Percentiles rank a stretch among this genome's conserved stretches.
These are phyloP conservation scores for Chrysotoxum bicinctum DNA, from an alignment of 2,888 invertebrate species.

Conservation along the genomic window DNA sequence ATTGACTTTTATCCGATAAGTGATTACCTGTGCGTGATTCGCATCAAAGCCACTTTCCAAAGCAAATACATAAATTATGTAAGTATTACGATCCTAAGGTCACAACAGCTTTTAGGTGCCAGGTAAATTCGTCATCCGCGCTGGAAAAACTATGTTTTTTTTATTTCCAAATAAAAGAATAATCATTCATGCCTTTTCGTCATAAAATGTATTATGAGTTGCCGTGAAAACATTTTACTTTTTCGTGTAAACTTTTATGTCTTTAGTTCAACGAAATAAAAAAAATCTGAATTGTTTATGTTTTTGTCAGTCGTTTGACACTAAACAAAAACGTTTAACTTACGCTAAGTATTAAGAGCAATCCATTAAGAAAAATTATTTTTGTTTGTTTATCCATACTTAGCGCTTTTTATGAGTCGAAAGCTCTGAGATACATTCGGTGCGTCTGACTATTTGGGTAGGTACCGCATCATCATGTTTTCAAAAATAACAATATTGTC, in stretches of 20 bases:
- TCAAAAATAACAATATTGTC: constrained; percentile 36
- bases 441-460: constrained; percentile 30
- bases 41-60: too few relatives aligned
- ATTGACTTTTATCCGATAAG: too few relatives aligned
- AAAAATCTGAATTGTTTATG: constrained; percentile 51
- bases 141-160: too few relatives aligned
- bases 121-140: too few relatives aligned
- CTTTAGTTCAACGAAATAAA: neutral
- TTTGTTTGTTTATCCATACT: constrained; percentile 71
- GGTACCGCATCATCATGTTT: constrained; percentile 62
- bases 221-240: neutral
- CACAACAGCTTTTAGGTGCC: too few relatives aligned
- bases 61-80: too few relatives aligned
- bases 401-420: constrained; percentile 61
- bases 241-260: neutral
- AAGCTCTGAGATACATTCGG: constrained; percentile 56
- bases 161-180: neutral
- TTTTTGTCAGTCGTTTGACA: constrained; percentile 61
- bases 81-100: too few relatives aligned
- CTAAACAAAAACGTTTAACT: constrained; percentile 70
- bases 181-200: neutral
- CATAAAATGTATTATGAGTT: neutral
- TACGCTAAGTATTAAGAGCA: constrained; percentile 65
- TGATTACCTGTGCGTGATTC: too few relatives aligned
- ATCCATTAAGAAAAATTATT: constrained; percentile 62